phyloP scores from a whole-genome alignment of 2,113 vertebrate genomes.

The Pteropus alecto region DNA sequence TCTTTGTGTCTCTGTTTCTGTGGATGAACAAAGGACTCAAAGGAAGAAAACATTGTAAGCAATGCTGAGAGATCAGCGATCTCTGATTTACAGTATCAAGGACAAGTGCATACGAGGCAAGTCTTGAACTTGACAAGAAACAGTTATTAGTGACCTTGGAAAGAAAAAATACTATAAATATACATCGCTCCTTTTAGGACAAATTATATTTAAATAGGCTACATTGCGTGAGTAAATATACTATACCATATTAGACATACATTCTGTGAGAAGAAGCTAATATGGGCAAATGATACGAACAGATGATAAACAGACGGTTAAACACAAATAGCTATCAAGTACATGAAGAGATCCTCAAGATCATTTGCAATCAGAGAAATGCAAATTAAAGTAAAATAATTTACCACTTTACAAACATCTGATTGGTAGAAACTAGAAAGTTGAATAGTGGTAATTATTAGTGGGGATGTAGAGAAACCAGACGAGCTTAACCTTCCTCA shows the following conservation, averaged over 20 bases:
- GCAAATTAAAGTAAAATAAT: slow-evolving; percentile 66
- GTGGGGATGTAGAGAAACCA: slow-evolving; percentile 6
- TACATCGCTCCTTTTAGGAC: background rate
- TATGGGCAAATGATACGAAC: slow-evolving; percentile 25
- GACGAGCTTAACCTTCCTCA: slow-evolving; percentile 47
- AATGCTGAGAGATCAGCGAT: background rate
- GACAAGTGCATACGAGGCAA: background rate
- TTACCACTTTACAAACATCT: slow-evolving; percentile 60
- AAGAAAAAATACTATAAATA: background rate
- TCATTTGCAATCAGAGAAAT: slow-evolving; percentile 63
- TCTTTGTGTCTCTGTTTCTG: background rate
- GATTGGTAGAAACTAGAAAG: slow-evolving; percentile 58
- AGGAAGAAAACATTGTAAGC: background rate
- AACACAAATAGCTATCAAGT: slow-evolving; percentile 58
- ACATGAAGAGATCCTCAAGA: slow-evolving; percentile 53
- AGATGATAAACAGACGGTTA: slow-evolving; percentile 47
- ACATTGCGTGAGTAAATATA: background rate
- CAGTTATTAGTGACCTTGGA: background rate
- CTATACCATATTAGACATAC: background rate
- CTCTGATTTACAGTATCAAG: background rate
- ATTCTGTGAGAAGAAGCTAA: slow-evolving; percentile 4
- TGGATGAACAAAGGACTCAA: background rate
- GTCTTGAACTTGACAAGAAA: background rate
- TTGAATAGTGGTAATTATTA: slow-evolving; percentile 52
- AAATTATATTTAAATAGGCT: background rate